Conservation (phyloP, 2,797 vertebrate species). For the Paramormyrops hopkinsi region DNA sequence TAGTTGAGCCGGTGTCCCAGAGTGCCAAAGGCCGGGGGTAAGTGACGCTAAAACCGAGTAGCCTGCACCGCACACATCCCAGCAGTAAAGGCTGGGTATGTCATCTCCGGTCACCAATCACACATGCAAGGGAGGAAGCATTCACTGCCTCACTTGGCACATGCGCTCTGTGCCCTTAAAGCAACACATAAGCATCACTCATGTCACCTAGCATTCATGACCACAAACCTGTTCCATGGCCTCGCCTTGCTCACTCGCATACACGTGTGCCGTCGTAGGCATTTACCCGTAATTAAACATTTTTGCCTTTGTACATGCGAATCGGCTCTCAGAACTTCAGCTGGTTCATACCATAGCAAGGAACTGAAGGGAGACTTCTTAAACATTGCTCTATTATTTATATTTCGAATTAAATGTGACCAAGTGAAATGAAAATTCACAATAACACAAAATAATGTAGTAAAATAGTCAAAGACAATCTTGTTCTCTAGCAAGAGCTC, state of each 20-base stretch:
- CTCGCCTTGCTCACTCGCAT: background rate
- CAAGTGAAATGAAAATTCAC: background rate
- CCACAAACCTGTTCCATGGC: background rate
- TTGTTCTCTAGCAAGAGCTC: background rate
- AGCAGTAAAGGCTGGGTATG: background rate
- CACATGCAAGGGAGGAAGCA: background rate
- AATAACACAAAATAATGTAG: background rate
- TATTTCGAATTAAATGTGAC: background rate
- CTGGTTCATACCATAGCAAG: background rate
- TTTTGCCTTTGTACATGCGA: background rate
- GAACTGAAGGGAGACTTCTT: background rate
- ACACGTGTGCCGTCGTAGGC: background rate
- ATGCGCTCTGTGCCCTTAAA: background rate
- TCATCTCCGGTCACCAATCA: background rate
- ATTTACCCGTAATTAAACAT: background rate
- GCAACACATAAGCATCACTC: background rate
- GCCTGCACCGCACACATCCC: background rate
- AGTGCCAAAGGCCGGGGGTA: slow-evolving; percentile 35
- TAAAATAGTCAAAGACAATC: background rate
- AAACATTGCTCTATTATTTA: background rate
- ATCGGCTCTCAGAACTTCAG: background rate
- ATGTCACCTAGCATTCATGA: background rate
- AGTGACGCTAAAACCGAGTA: slow-evolving; percentile 24
- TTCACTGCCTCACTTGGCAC: background rate
- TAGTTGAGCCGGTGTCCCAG: slow-evolving; percentile 26